Conservation (phyloP, 2,888 invertebrate genomes). For the Arctia plantaginis region DNA sequence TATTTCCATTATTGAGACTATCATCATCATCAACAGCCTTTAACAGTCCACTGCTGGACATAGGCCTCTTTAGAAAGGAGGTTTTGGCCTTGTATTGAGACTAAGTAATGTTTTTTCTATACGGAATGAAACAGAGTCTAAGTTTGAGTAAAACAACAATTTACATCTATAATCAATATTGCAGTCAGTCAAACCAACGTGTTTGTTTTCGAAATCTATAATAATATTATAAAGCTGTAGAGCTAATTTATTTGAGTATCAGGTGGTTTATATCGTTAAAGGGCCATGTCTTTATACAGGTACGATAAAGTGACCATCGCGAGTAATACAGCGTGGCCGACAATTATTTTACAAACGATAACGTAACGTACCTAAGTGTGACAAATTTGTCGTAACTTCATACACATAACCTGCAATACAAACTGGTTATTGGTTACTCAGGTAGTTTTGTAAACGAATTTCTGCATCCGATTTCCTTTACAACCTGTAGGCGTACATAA, state of each 20-base stretch:
- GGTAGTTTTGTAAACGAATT: conserved; percentile 19
- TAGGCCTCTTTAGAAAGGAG: too few species aligned
- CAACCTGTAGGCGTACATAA: conserved; percentile 23
- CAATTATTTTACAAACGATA: background rate
- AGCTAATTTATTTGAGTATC: background rate
- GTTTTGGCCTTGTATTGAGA: too few species aligned
- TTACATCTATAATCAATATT: background rate
- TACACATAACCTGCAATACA: conserved; percentile 7
- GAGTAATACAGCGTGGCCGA: background rate
- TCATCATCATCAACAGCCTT: too few species aligned
- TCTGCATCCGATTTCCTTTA: conserved; percentile 18
- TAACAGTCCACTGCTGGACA: too few species aligned
- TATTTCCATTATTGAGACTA: background rate
- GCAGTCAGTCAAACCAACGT: background rate
- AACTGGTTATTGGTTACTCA: conserved; percentile 11
- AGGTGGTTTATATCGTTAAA: background rate
- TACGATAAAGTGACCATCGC: background rate
- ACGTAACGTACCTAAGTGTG: too few species aligned
- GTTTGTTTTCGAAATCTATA: background rate
- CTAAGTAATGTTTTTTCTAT: background rate
- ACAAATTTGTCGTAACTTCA: conserved; percentile 4
- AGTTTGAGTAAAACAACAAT: background rate
- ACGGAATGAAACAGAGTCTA: background rate
- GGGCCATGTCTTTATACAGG: background rate
- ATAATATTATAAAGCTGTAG: background rate